Evolutionary conservation across 1,140 invertebrate genomes (phyloP).

Genomic region (Sarcophaga bullata): DNA sequence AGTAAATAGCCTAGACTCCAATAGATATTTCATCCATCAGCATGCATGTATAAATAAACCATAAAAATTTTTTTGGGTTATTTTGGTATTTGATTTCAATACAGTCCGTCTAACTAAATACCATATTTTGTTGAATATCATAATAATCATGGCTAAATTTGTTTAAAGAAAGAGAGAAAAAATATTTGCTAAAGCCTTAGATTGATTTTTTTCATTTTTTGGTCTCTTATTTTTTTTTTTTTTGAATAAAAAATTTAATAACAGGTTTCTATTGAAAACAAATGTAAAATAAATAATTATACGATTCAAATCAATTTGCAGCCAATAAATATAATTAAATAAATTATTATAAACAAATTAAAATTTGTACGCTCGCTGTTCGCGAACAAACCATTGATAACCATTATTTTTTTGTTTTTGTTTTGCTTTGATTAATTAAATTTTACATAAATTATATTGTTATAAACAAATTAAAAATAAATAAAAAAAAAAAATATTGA

Average conservation of each 20-base stretch:
- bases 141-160: slow-evolving; percentile 22
- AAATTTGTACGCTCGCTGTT: too few species aligned
- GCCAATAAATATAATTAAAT: neutral
- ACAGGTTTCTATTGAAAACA: neutral
- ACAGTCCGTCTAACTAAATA: neutral
- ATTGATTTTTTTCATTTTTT: neutral
- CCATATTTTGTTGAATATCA: neutral
- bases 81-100: neutral
- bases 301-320: neutral
- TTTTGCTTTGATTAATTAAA: neutral
- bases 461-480: neutral
- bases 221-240: neutral
- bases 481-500: neutral
- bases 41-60: neutral
- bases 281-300: neutral
- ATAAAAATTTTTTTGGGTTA: neutral
- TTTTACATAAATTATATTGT: slow-evolving; percentile 10
- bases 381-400: too few species aligned
- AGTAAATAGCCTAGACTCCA: neutral
- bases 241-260: neutral
- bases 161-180: neutral
- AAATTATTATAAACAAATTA: neutral
- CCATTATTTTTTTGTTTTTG: neutral
- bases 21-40: neutral
- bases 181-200: neutral